Evolutionary conservation across 2,113 vertebrate genomes (phyloP), one percentile per base, ranked within the genome.

Genomic region (Echinops telfairi): DNA sequence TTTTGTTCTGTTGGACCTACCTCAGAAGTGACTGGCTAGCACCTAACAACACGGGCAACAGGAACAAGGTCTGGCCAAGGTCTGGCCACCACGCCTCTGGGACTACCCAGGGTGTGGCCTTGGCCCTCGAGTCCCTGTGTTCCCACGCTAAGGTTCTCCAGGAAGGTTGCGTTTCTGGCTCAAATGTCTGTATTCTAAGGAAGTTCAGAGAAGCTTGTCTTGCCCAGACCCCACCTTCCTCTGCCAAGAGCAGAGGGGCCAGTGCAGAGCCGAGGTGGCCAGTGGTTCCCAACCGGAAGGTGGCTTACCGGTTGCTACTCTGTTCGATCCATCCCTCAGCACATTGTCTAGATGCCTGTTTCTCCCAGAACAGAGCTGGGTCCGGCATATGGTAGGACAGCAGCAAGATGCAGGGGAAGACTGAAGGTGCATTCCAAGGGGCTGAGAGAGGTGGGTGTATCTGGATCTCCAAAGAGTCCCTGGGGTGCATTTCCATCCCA

Each of bases 361-460:
- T 47, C 43, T 82, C 29, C 43, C 47, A 95, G 57, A 92, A 92
- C 22, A 76, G 92, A 94, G 80, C 23, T 64, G 38, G 82, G 88
- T 80, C 83, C 70, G 79, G 57, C 80, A 57, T 0, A 0, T 40
- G 43, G 23, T 27, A 64, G 91, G 71, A 47, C 15, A 73, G 58
- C 3, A 62, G 20, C 19, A 90, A 90, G 53, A 81, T 76, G 15
- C 8, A 85, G 14, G n/a, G 14, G 27, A 78, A 82, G 43, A 79
- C 31, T 62, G 70, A 88, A 90, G 90, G 83, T 70, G 57, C 58
- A 82, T 78, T 79, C 47, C 70, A 66, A 83, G 14, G 1, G 3
- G 12, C 6, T 31, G 79, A 92, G 62, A n/a, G 75, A 93, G 25
- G 66, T 9, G 53, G 62, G 33, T 19, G 31, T 23, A 79, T 23